phyloP scores from a whole-genome alignment of 1,140 invertebrate species.

The Holcopasites calliopsidis region DNA sequence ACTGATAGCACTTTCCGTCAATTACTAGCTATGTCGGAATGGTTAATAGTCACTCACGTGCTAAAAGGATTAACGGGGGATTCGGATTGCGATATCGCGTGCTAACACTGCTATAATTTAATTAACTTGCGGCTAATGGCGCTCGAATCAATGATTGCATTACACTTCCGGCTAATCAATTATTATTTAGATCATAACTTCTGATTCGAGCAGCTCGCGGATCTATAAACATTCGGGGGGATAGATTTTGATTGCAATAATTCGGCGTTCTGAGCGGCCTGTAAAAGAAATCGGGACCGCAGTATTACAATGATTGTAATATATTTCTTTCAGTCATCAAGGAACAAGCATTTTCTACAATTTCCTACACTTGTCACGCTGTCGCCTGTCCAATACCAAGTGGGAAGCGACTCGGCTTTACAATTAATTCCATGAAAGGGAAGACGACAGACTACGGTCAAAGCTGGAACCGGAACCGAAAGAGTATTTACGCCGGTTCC shows the following conservation, averaged over 20 bases:
- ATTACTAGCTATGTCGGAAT: constrained; percentile 2
- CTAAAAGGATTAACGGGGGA: constrained; percentile 16
- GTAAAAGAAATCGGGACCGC: too few relatives aligned
- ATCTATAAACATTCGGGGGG: too few relatives aligned
- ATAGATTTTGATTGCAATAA: too few relatives aligned
- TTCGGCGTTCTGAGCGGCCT: too few relatives aligned
- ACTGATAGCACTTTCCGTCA: constrained; percentile 20
- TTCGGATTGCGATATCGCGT: constrained; percentile 11
- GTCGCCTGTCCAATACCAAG: too few relatives aligned
- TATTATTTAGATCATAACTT: neutral
- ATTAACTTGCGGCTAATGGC: constrained; percentile 8
- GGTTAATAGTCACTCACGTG: constrained; percentile 3
- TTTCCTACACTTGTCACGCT: too few relatives aligned
- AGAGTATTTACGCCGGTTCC: neutral
- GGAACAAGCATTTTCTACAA: too few relatives aligned
- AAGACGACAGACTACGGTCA: too few relatives aligned
- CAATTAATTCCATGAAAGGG: neutral
- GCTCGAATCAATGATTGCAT: constrained; percentile 2
- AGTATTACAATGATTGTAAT: too few relatives aligned
- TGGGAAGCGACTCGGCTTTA: too few relatives aligned
- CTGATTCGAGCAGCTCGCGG: neutral
- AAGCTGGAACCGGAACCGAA: neutral
- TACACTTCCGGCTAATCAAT: constrained; percentile 1
- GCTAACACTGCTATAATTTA: constrained; percentile 23
- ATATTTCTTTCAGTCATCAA: too few relatives aligned